Percentiles rank a stretch among this genome's conserved stretches.
These are phyloP conservation scores for Ibycter americanus DNA, from an alignment of 2,797 vertebrate genomes.

Conservation along the genomic window DNA sequence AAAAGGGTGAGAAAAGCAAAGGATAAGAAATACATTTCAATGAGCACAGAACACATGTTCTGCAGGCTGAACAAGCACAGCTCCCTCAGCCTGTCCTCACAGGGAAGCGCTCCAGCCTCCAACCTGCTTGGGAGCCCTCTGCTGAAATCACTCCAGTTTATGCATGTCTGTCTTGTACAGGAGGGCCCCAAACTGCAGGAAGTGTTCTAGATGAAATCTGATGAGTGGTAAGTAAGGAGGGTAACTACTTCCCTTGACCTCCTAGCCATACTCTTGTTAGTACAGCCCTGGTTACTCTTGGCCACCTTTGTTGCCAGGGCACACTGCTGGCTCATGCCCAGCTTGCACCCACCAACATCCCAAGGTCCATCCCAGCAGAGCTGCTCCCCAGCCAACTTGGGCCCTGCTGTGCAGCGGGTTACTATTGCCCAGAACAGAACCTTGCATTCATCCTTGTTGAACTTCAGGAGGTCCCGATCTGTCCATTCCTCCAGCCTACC, in stretches of 20 bases:
- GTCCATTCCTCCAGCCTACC: not conserved
- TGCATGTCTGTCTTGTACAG: not conserved
- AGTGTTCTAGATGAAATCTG: not conserved
- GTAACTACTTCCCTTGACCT: not conserved
- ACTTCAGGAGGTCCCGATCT: too few species aligned
- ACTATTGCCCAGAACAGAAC: not conserved
- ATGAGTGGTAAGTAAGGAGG: not conserved
- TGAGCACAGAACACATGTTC: not conserved
- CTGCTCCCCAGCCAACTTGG: not conserved
- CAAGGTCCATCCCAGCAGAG: not conserved
- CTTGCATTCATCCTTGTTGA: not conserved
- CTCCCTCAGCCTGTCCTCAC: not conserved
- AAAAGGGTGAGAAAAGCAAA: not conserved
- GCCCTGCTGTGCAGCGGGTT: not conserved
- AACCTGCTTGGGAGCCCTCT: not conserved
- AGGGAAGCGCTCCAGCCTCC: not conserved
- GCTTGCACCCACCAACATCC: not conserved
- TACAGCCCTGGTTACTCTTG: not conserved
- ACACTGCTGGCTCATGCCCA: not conserved
- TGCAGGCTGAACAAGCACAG: not conserved
- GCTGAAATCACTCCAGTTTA: not conserved
- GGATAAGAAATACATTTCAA: not conserved
- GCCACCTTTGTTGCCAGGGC: not conserved
- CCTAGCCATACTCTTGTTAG: not conserved
- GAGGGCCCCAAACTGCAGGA: not conserved